phyloP scores from a whole-genome alignment of 2,113 vertebrate genomes.

The Takifugu bimaculatus region DNA sequence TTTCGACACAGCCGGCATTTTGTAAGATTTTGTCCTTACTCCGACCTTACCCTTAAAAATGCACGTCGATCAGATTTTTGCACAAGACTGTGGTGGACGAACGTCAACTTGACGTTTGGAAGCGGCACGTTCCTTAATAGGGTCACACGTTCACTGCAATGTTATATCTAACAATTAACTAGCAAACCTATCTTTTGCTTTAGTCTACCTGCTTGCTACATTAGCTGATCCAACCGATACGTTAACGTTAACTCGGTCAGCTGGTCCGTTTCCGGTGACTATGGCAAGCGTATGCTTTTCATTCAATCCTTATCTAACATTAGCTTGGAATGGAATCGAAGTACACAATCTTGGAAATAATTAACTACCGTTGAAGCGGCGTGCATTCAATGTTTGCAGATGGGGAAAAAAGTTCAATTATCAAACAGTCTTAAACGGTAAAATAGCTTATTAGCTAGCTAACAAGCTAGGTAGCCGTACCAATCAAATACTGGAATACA shows the following conservation, averaged over 20 bases:
- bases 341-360: not conserved
- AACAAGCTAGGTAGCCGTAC: constrained; percentile 61
- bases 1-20: constrained; percentile 94
- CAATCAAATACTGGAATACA: constrained; percentile 60
- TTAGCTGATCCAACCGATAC: constrained; percentile 22
- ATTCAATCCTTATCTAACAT: constrained; percentile 64
- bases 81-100: constrained; percentile 16
- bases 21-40: constrained; percentile 53
- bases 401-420: not conserved
- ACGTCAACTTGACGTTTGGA: constrained; percentile 33
- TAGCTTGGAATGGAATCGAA: constrained; percentile 10
- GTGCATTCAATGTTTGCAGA: not conserved
- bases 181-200: not conserved
- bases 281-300: constrained; percentile 57
- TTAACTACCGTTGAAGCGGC: not conserved
- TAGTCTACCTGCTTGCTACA: constrained; percentile 25
- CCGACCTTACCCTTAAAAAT: constrained; percentile 48
- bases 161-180: constrained; percentile 1
- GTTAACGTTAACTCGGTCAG: constrained; percentile 46
- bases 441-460: constrained; percentile 74
- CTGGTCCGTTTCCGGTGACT: constrained; percentile 64
- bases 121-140: constrained; percentile 14
- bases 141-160: constrained; percentile 4
- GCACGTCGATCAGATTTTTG: constrained; percentile 37
- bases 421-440: constrained; percentile 54